Evolutionary conservation across 1,140 invertebrate species (phyloP), one percentile per base, ranked within the genome.

Genomic region (Ruditapes philippinarum): DNA sequence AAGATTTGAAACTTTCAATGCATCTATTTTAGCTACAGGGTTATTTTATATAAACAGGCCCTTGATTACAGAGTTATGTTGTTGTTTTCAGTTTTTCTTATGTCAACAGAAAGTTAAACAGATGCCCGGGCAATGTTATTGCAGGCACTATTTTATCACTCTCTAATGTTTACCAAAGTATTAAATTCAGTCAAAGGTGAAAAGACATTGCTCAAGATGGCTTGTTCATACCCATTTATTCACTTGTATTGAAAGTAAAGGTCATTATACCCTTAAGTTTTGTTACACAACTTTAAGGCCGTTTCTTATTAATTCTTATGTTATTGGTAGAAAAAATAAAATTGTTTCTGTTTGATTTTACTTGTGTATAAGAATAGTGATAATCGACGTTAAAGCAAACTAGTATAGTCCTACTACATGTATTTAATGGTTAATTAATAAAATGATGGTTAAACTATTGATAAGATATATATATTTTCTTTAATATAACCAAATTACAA

Each of bases 41-140:
- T n/a, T 28, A 7, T 62, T 9, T 1, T 57, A n/a, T 7, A 19
- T 28, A 62, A 28, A 1, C 17, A 17, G 38, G 38, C 40, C 74
- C 74, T 49, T 78, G 45, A 4, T 17, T 45, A 78, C 54, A 36
- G 45, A 31, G 74, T 22, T 54, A 78, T 78, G 74, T 78, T 78
- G 28, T 78, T 78, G 45, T 78, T 57, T 14, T 49, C n/a, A 5
- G 11, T 0, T 51, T 74, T 5, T 25, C 14, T 12, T 49, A 17
- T 51, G 74, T 78, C 45, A 78, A 78, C 25, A n/a, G n/a, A n/a
- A n/a, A n/a, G n/a, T n/a, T n/a, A n/a, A n/a, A n/a, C n/a, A 74
- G 42, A 78, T 33, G 28, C 2, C 3, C 49, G 22, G 42, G 74
- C 74, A 78, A 78, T 78, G 49, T 78, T 78, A 57, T 31, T 33